Percentiles rank a stretch among this genome's conserved stretches.
phyloP scores from a whole-genome alignment of 2,113 vertebrate genomes.

The Spea multiplicata region DNA sequence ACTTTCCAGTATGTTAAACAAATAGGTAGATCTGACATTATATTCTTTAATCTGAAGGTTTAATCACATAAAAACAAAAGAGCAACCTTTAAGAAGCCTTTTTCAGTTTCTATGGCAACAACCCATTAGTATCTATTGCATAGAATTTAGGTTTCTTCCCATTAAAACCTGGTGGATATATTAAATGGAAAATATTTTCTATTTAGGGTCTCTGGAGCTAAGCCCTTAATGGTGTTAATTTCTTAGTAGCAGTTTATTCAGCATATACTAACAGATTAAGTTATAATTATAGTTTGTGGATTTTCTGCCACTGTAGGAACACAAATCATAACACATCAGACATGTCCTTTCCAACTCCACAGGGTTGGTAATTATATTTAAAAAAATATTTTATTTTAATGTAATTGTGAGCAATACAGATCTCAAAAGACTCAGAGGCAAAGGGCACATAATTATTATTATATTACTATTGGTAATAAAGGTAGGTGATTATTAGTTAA shows the following conservation, averaged over 20 bases:
- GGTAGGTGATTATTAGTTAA: slow-evolving; percentile 15
- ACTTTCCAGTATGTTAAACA: no score
- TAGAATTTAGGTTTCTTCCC: no score
- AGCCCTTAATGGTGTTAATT: slow-evolving; percentile 10
- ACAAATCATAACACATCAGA: slow-evolving; percentile 1
- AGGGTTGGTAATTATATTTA: slow-evolving; percentile 29
- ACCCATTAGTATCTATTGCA: no score
- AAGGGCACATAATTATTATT: slow-evolving; percentile 23
- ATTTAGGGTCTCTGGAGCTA: background rate
- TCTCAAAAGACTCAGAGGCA: slow-evolving; percentile 1
- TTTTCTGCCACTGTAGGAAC: background rate
- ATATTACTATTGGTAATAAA: slow-evolving; percentile 25
- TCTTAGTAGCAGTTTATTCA: background rate
- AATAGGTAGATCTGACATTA: no score
- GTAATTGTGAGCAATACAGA: background rate
- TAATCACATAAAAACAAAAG: no score
- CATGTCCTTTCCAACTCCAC: background rate
- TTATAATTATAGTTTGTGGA: slow-evolving; percentile 25
- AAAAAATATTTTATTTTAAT: slow-evolving; percentile 9
- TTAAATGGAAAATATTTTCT: no score
- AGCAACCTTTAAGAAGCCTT: no score
- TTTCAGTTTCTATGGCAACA: no score
- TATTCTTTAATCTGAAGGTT: no score
- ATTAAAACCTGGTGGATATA: no score
- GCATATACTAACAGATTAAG: background rate